phyloP scores from a whole-genome alignment of 2,113 vertebrate genomes.

The Dasyprocta punctata region DNA sequence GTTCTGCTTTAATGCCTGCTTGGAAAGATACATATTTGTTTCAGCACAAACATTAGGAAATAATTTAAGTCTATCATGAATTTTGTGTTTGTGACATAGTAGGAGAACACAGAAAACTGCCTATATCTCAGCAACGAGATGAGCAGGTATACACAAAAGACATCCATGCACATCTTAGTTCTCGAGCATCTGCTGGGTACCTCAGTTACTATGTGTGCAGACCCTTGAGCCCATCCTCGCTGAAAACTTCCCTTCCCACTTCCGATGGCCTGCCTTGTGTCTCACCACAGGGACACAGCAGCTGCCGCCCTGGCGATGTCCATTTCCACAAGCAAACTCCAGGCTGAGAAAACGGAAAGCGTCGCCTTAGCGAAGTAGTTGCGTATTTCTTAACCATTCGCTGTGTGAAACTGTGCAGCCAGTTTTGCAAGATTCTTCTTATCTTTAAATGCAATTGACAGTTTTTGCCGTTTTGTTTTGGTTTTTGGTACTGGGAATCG shows the following conservation, averaged over 20 bases:
- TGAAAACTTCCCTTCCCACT: neutral
- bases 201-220: neutral
- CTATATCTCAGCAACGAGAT: neutral
- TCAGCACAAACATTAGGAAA: constrained; percentile 30
- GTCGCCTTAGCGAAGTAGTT: neutral
- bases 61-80: neutral
- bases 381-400: neutral
- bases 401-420: neutral
- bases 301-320: neutral
- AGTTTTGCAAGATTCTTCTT: neutral
- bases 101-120: neutral
- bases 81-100: neutral
- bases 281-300: neutral
- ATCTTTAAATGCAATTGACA: neutral
- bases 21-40: constrained; percentile 3
- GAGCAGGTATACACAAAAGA: neutral
- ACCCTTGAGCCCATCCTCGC: neutral
- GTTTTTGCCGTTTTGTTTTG: neutral
- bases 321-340: neutral
- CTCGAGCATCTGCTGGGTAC: neutral
- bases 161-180: neutral
- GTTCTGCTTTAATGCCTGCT: neutral
- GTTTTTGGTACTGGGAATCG: too few relatives aligned
- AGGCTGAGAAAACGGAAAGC: neutral
- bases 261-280: neutral